Evolutionary conservation across 2,888 invertebrate species (phyloP).

Genomic region (Lathronympha strigana): DNA sequence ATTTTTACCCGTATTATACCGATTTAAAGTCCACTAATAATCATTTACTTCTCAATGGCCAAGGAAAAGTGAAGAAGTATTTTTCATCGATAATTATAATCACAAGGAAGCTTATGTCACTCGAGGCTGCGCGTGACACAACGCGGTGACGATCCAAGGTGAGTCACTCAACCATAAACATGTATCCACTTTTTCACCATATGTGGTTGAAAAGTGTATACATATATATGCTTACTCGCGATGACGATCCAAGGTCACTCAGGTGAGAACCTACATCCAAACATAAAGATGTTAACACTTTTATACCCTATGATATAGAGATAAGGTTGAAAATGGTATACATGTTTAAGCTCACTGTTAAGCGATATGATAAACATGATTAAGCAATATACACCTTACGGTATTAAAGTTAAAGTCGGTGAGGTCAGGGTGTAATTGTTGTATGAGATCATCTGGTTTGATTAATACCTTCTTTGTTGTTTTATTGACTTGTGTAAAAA

Average conservation of each 20-base stretch:
- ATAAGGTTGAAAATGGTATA: no score
- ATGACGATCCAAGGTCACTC: constrained; percentile 37
- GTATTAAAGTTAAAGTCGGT: neutral
- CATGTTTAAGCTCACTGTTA: no score
- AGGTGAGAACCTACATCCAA: constrained; percentile 5
- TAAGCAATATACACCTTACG: constrained; percentile 17
- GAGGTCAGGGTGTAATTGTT: constrained; percentile 11
- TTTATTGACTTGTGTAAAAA: constrained; percentile 17
- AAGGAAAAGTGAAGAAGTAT: neutral
- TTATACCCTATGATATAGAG: no score
- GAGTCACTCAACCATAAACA: neutral
- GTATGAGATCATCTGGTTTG: constrained; percentile 28
- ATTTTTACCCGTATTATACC: no score
- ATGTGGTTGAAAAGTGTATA: no score
- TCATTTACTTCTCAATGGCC: no score
- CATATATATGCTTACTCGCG: no score
- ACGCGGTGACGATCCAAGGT: constrained; percentile 35
- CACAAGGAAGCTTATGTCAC: constrained; percentile 38
- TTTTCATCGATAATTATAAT: constrained; percentile 9
- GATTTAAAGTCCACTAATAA: no score
- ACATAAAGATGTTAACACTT: no score
- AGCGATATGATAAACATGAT: neutral
- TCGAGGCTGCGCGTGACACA: constrained; percentile 38
- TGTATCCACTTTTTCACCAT: no score
- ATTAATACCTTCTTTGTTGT: constrained; percentile 13